phyloP scores from a whole-genome alignment of 2,888 invertebrate genomes.

The Andrena bicolor region DNA sequence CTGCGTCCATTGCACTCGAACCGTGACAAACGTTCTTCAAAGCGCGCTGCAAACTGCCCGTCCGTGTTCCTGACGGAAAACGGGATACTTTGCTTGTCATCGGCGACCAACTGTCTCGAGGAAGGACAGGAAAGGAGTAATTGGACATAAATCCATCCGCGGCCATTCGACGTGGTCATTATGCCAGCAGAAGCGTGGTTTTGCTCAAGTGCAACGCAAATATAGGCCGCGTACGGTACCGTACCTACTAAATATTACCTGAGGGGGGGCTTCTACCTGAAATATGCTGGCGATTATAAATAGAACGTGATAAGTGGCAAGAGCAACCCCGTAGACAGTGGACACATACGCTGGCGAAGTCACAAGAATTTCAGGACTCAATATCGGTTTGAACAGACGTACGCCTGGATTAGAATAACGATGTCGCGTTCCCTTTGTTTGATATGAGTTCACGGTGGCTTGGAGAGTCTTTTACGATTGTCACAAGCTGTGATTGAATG shows the following conservation, averaged over 20 bases:
- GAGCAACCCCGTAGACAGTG: slow-evolving; percentile 51
- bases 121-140: slow-evolving; percentile 70
- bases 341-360: slow-evolving; percentile 43
- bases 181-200: slow-evolving; percentile 65
- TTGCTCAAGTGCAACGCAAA: slow-evolving; percentile 76
- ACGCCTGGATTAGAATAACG: slow-evolving; percentile 43
- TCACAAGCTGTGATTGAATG: slow-evolving; percentile 12
- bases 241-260: slow-evolving; percentile 73
- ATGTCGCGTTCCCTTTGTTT: slow-evolving; percentile 35
- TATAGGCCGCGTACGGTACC: slow-evolving; percentile 68
- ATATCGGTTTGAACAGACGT: slow-evolving; percentile 44
- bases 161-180: slow-evolving; percentile 71
- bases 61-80: not conserved
- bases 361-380: slow-evolving; percentile 57
- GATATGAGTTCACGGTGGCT: slow-evolving; percentile 9
- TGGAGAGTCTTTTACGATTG: slow-evolving; percentile 15
- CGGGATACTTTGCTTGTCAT: slow-evolving; percentile 16
- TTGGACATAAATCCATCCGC: slow-evolving; percentile 77
- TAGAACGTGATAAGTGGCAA: slow-evolving; percentile 69
- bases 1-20: not conserved
- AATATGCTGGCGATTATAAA: slow-evolving; percentile 68
- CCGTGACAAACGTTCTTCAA: not conserved
- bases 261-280: slow-evolving; percentile 50
- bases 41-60: not conserved
- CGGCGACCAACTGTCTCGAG: slow-evolving; percentile 12